phyloP scores from a whole-genome alignment of 2,797 vertebrate species.

The Neomorphus geoffroyi region DNA sequence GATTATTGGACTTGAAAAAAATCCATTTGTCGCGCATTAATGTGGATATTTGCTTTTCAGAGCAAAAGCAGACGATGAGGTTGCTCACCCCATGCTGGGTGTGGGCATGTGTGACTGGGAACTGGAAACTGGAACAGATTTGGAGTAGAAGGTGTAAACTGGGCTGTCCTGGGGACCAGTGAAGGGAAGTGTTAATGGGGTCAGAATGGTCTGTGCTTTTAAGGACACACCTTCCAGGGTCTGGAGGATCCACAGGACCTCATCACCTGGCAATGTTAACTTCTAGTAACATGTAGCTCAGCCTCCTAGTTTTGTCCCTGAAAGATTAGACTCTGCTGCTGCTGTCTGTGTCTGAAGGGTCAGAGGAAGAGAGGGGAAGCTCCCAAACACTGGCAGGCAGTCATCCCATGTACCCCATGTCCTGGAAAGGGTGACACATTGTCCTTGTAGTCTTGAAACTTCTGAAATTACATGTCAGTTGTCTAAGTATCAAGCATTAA shows the following conservation, averaged over 20 bases:
- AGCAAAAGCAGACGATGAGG: background rate
- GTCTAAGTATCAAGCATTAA: too few relatives aligned
- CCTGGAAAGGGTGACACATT: background rate
- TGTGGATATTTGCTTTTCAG: background rate
- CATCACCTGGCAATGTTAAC: background rate
- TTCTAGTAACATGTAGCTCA: background rate
- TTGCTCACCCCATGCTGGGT: fast-evolving
- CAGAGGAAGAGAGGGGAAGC: background rate
- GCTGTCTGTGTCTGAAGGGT: background rate
- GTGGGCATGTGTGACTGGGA: background rate
- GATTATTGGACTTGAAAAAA: background rate
- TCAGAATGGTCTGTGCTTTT: background rate
- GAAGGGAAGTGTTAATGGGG: background rate
- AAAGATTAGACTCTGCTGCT: background rate
- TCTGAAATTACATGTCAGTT: background rate
- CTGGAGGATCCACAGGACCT: background rate
- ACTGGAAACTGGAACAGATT: background rate
- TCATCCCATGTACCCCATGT: fast-evolving
- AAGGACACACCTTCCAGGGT: background rate
- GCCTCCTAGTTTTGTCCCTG: background rate
- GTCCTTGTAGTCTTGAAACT: background rate
- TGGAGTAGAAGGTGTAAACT: background rate
- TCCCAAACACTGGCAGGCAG: background rate
- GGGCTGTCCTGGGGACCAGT: background rate
- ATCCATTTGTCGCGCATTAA: background rate